phyloP scores from a whole-genome alignment of 2,888 invertebrate genomes.

The Lycophotia porphyrea region DNA sequence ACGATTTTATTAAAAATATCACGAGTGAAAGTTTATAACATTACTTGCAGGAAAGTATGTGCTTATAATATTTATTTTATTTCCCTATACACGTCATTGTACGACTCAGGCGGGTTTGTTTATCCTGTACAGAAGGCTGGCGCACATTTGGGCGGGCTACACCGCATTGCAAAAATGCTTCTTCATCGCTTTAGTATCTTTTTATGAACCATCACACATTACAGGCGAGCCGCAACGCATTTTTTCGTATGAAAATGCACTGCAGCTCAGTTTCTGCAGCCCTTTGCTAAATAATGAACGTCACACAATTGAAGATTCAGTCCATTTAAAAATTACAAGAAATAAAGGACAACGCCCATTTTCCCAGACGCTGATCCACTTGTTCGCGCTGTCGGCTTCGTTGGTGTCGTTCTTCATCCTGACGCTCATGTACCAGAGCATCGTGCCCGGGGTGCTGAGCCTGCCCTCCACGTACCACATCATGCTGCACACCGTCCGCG shows the following conservation, averaged over 20 bases:
- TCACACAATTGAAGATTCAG: background rate
- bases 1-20: conserved; percentile 11
- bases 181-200: background rate
- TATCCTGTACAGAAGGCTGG: background rate
- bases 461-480: conserved; percentile 97
- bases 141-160: background rate
- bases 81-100: background rate
- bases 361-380: conserved; percentile 95
- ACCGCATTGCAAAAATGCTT: background rate
- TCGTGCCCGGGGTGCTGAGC: conserved; percentile 95
- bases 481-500: conserved; percentile 93
- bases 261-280: background rate
- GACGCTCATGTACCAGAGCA: conserved; percentile 95
- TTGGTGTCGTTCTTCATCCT: conserved; percentile 95
- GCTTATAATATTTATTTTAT: background rate
- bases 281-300: background rate
- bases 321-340: background rate
- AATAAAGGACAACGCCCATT: background rate
- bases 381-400: conserved; percentile 94
- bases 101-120: background rate
- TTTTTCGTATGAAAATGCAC: background rate
- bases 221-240: background rate
- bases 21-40: conserved; percentile 22
- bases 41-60: conserved; percentile 19
- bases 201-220: background rate